These are phyloP conservation scores for Heliothis subflexa DNA, from an alignment of 1,140 invertebrate genomes.

Conservation along the genomic window DNA sequence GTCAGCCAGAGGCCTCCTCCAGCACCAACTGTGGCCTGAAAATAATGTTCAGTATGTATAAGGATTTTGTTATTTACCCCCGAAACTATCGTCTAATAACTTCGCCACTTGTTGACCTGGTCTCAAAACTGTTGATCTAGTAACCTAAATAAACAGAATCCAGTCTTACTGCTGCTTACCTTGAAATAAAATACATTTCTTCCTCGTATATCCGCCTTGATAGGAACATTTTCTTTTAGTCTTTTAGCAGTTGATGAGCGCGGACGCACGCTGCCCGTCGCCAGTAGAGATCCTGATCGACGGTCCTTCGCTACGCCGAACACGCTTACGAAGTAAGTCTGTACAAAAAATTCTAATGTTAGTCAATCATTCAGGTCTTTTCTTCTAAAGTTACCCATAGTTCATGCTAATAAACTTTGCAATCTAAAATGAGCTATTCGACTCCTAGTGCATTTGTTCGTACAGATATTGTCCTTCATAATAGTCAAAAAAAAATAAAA, in stretches of 20 bases:
- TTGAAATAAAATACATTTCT: conserved; percentile 78
- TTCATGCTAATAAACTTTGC: too few species aligned
- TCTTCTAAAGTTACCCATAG: too few species aligned
- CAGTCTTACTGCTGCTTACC: conserved; percentile 51
- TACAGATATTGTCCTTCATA: too few species aligned
- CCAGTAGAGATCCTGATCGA: conserved; percentile 67
- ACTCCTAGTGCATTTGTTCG: too few species aligned
- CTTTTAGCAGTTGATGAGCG: conserved; percentile 71
- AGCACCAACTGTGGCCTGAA: conserved; percentile 62
- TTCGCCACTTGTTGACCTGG: too few species aligned
- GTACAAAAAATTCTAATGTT: conserved; percentile 41
- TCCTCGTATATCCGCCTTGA: conserved; percentile 66
- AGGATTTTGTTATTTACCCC: not conserved
- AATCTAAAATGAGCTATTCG: too few species aligned
- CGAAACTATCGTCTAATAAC: too few species aligned
- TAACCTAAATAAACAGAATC: too few species aligned
- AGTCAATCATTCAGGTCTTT: too few species aligned
- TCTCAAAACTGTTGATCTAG: too few species aligned
- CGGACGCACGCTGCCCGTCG: conserved; percentile 67
- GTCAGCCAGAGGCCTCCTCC: conserved; percentile 73
- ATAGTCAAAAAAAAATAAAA: too few species aligned
- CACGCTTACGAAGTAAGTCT: conserved; percentile 75
- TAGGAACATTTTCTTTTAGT: conserved; percentile 68
- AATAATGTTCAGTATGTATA: not conserved
- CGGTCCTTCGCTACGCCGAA: conserved; percentile 72